Evolutionary conservation across 2,797 vertebrate species (phyloP), one percentile per base, ranked within the genome.

Genomic region (Neomorphus geoffroyi): DNA sequence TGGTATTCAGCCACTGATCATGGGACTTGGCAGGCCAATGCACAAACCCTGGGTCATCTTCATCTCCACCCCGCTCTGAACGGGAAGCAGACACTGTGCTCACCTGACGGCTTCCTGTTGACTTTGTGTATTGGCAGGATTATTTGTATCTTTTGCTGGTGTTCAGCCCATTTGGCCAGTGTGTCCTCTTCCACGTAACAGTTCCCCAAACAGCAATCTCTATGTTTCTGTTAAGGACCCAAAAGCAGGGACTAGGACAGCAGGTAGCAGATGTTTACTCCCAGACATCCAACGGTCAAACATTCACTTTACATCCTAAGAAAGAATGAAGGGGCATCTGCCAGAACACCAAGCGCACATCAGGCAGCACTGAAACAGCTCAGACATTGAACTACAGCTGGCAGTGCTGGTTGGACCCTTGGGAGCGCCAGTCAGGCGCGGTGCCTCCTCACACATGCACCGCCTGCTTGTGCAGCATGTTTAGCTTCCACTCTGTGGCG

Each of bases 261-360:
- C n/a, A 69, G 66, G 27, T 43, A 71, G 22, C 3, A 53, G 16
- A 23, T 26, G 8, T 37, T 61, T 70, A 33, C 26, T 74, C 24
- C 53, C 27, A 28, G 51, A 56, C 32, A 53, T 35, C 21, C 32
- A 15, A 11, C 1, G 3, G 46, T 53, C 45, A 65, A 21, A 39
- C 10, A 10, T 19, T 43, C 32, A 14, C 35, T 54, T 54, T 21
- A 50, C 12, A 61, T 12, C 51, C 45, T 28, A 19, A 33, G 28
- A 41, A 35, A 43, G 51, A 61, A 56, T 0, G 7, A 53, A 51
- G 56, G 7, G 30, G 37, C 30, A 61, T 22, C 16, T 62, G 16
- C 37, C 39, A 27, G 43, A 72, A 28, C 10, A 27, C 22, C 5
- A 9, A 3, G 1, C 24, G 28, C 7, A 6, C 0, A 0, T 1